A percentile compares a stretch with the other conserved stretches of the same genome.
Evolutionary conservation across 2,113 vertebrate species (phyloP).

Genomic region (Neopipo cinnamomea): DNA sequence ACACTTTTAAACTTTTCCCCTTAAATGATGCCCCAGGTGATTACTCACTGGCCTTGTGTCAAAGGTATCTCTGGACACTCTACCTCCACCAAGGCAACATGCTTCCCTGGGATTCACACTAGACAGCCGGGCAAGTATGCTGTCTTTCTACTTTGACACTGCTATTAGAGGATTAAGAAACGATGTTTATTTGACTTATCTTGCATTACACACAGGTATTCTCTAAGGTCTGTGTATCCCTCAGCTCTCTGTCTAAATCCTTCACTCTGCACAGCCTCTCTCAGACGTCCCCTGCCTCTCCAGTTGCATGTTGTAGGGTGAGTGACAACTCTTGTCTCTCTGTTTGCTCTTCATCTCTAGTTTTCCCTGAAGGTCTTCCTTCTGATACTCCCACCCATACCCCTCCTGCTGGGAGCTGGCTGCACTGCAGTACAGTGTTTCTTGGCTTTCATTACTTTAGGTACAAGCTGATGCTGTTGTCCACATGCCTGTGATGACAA

Average conservation of each 20-base stretch:
- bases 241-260: not conserved
- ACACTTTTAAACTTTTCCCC: not conserved
- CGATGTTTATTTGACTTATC: not conserved
- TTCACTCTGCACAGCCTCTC: not conserved
- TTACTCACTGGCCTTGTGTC: not conserved
- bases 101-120: not conserved
- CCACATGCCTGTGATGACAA: not conserved
- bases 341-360: not conserved
- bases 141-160: not conserved
- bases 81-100: not conserved
- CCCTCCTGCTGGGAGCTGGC: not conserved
- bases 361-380: not conserved
- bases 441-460: not conserved
- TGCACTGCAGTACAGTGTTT: not conserved
- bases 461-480: not conserved
- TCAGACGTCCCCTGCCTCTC: fast-evolving
- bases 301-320: too few species aligned
- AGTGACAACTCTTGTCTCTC: not conserved
- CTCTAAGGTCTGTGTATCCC: not conserved
- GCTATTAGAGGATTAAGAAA: not conserved
- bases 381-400: not conserved
- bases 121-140: not conserved
- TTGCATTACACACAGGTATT: not conserved
- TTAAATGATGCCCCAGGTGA: not conserved
- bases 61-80: not conserved